A percentile compares a stretch with the other conserved stretches of the same genome.
Evolutionary conservation across 2,888 invertebrate species (phyloP).

Genomic region (Leucoma salicis): DNA sequence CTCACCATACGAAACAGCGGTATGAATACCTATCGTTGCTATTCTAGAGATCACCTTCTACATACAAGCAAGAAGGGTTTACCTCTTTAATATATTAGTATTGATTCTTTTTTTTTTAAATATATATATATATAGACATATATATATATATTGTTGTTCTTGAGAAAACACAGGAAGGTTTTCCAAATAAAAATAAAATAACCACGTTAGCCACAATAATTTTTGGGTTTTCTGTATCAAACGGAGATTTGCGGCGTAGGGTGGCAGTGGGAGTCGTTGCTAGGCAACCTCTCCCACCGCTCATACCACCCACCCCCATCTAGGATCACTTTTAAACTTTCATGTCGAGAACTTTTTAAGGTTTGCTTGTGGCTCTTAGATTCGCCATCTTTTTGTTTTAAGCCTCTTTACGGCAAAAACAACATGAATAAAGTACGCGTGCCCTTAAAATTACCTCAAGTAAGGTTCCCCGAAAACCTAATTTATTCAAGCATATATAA

Average conservation of each 20-base stretch:
- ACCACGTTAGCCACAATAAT: constrained; percentile 65
- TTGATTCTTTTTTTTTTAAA: no score
- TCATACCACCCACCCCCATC: constrained; percentile 38
- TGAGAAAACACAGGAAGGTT: no score
- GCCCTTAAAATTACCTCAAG: constrained; percentile 27
- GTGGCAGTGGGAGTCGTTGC: constrained; percentile 67
- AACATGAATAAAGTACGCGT: constrained; percentile 35
- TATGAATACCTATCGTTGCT: no score
- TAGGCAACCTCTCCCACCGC: constrained; percentile 48
- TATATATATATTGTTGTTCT: no score
- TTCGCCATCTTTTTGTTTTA: constrained; percentile 73
- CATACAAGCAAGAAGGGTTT: no score
- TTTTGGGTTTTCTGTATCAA: constrained; percentile 68
- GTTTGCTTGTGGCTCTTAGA: constrained; percentile 75
- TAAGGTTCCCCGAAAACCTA: constrained; percentile 24
- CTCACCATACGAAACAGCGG: no score
- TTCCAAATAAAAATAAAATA: constrained; percentile 43
- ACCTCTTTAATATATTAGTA: no score
- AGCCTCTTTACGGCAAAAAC: constrained; percentile 57
- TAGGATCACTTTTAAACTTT: constrained; percentile 81
- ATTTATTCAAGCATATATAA: constrained; percentile 28
- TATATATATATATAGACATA: no score
- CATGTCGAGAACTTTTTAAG: constrained; percentile 81
- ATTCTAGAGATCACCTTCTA: no score
- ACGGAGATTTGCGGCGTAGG: constrained; percentile 75